A percentile compares a stretch with the other conserved stretches of the same genome.
phyloP scores from a whole-genome alignment of 2,113 vertebrate species.

The Plestiodon gilberti region DNA sequence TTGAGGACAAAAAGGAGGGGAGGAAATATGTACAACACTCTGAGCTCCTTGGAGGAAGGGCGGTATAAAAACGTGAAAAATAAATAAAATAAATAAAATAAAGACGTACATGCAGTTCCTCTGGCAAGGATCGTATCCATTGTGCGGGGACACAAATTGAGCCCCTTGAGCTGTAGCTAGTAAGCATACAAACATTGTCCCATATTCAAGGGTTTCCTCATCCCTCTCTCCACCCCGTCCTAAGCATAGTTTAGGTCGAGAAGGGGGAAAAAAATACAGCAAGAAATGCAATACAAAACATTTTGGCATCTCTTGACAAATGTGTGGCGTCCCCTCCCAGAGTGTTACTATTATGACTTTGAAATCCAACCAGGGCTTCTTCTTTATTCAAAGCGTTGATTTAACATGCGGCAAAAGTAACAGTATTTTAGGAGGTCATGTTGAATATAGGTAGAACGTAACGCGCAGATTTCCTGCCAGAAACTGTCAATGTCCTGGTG shows the following conservation, averaged over 20 bases:
- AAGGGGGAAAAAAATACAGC: not conserved
- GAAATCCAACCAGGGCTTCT: not conserved
- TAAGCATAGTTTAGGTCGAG: not conserved
- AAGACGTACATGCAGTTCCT: too few species aligned
- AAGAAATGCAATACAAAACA: not conserved
- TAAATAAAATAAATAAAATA: too few species aligned
- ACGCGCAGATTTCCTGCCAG: not conserved
- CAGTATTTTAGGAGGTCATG: not conserved
- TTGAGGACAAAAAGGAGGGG: too few species aligned
- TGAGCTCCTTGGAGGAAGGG: too few species aligned
- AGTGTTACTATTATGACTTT: not conserved
- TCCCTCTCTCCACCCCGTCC: too few species aligned
- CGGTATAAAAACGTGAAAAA: too few species aligned
- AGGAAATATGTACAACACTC: too few species aligned
- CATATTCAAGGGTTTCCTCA: too few species aligned
- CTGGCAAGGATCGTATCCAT: too few species aligned
- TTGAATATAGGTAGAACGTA: not conserved
- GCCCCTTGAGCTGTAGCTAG: too few species aligned
- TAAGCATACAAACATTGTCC: too few species aligned
- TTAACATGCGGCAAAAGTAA: not conserved
- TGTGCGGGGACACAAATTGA: too few species aligned
- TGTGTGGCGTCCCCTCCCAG: not conserved
- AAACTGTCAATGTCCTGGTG: not conserved
- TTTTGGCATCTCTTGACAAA: not conserved
- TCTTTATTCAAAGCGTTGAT: not conserved